Percentiles rank a stretch among this genome's conserved stretches.
These are phyloP conservation scores for Alcis repandata DNA, from an alignment of 2,888 invertebrate genomes.

Conservation along the genomic window DNA sequence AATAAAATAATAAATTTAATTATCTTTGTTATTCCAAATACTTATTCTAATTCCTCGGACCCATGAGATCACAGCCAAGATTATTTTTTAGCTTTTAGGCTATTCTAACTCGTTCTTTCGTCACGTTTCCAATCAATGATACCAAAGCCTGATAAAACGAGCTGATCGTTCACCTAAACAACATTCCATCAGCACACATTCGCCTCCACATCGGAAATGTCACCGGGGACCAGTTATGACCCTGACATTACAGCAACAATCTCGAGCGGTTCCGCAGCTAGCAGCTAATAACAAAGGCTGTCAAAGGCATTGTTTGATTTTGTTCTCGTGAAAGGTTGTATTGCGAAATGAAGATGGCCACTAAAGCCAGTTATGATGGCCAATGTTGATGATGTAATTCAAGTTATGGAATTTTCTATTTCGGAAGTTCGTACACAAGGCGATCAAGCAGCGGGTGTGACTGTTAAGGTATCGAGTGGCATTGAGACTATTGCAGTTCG, in stretches of 20 bases:
- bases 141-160: conserved; percentile 4
- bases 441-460: too few relatives aligned
- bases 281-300: conserved; percentile 20
- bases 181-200: conserved; percentile 20
- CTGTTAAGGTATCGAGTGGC: too few relatives aligned
- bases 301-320: conserved; percentile 14
- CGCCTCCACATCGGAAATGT: conserved; percentile 24
- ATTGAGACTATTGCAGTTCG: too few relatives aligned
- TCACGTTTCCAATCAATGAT: neutral
- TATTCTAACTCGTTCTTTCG: conserved; percentile 6
- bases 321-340: conserved; percentile 6
- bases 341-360: conserved; percentile 12
- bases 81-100: neutral
- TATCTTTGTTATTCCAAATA: too few relatives aligned
- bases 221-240: conserved; percentile 20
- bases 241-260: conserved; percentile 17
- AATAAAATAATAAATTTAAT: too few relatives aligned
- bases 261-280: conserved; percentile 25
- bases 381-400: neutral
- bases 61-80: too few relatives aligned
- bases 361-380: neutral
- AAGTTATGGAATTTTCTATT: neutral
- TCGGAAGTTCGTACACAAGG: neutral
- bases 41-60: too few relatives aligned
- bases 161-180: conserved; percentile 23